phyloP scores from a whole-genome alignment of 2,888 invertebrate genomes.

The Idaea dimidiata region DNA sequence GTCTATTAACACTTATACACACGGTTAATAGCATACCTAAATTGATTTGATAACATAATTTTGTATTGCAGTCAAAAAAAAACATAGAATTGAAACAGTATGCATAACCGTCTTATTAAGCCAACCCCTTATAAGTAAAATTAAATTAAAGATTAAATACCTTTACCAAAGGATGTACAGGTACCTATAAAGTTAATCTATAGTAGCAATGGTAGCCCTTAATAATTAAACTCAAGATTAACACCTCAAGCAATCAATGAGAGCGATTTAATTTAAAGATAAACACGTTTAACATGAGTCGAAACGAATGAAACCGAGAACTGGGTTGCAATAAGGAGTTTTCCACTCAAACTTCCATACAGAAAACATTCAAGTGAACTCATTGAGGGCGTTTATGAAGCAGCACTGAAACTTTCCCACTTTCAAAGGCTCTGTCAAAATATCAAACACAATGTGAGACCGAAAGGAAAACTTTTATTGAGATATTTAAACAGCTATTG shows the following conservation, averaged over 20 bases:
- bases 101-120: no score
- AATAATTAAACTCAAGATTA: background rate
- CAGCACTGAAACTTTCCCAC: conserved; percentile 37
- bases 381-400: conserved; percentile 46
- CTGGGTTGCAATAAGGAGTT: conserved; percentile 23
- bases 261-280: background rate
- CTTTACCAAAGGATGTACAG: no score
- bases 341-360: conserved; percentile 22
- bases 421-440: conserved; percentile 53
- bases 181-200: background rate
- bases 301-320: conserved; percentile 22
- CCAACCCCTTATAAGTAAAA: no score
- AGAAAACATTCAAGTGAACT: conserved; percentile 26
- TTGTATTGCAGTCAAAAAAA: no score
- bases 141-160: no score
- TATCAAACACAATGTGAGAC: conserved; percentile 54
- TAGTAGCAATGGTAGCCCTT: background rate
- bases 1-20: no score
- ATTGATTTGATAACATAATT: no score
- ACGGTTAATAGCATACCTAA: no score
- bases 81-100: no score
- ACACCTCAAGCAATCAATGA: background rate
- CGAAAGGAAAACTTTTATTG: conserved; percentile 57
- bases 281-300: conserved; percentile 3
- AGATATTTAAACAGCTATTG: conserved; percentile 59